These are phyloP conservation scores for Lepidochitona cinerea DNA, from an alignment of 2,888 invertebrate genomes.

Conservation along the genomic window DNA sequence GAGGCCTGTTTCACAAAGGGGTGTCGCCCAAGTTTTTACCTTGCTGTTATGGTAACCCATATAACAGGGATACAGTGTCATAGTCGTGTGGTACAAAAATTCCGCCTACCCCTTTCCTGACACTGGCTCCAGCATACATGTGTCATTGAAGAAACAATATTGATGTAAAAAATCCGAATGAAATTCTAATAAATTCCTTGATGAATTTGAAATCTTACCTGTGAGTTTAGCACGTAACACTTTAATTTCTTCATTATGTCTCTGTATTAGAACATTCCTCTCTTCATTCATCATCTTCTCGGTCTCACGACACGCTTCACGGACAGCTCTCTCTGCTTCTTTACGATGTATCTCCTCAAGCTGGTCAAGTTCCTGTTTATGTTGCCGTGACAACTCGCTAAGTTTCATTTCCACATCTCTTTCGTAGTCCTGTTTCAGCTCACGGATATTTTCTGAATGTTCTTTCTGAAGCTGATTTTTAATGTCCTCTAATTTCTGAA, in stretches of 20 bases:
- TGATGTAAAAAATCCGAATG: no score
- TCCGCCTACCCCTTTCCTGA: no score
- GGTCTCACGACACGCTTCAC: conserved; percentile 30
- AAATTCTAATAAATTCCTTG: no score
- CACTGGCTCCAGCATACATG: no score
- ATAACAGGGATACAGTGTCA: no score
- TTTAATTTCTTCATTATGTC: conserved; percentile 52
- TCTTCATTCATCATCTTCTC: conserved; percentile 51
- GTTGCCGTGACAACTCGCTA: conserved; percentile 39
- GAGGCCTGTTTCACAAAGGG: no score
- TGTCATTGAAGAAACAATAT: no score
- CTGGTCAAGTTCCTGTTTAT: conserved; percentile 44
- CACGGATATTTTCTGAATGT: neutral
- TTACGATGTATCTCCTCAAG: conserved; percentile 37
- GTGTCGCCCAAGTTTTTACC: no score
- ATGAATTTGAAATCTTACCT: conserved; percentile 22
- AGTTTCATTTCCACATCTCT: conserved; percentile 11
- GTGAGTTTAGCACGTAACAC: conserved; percentile 35
- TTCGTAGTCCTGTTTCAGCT: conserved; percentile 7
- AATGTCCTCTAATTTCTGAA: conserved; percentile 2
- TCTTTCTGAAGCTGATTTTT: neutral
- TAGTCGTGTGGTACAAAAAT: no score
- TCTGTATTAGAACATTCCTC: conserved; percentile 40
- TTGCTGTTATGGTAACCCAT: no score
- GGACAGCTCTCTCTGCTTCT: neutral